phyloP scores from a whole-genome alignment of 2,797 vertebrate species.

The Anomalospiza imberbis region DNA sequence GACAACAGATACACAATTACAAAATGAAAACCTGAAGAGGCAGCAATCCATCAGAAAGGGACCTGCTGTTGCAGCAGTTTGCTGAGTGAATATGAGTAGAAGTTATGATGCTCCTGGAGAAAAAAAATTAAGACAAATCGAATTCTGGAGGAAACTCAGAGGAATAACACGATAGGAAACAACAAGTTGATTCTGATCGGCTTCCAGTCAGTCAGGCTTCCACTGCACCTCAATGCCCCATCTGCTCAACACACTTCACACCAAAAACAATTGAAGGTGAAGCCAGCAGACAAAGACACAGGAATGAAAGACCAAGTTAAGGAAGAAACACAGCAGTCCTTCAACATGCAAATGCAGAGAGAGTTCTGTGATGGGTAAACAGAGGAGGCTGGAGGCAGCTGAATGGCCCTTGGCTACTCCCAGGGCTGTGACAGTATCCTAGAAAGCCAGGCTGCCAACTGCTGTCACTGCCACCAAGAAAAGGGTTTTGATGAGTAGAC shows the following conservation, averaged over 20 bases:
- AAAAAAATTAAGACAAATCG: neutral
- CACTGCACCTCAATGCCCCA: neutral
- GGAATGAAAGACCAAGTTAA: neutral
- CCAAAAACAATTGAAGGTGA: neutral
- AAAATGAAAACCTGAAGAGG: neutral
- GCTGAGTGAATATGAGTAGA: neutral
- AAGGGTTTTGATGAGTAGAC: neutral
- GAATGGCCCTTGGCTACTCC: neutral
- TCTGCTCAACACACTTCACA: neutral
- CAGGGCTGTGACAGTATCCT: neutral
- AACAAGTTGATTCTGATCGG: fast-evolving
- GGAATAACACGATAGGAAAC: neutral
- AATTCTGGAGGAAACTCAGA: neutral
- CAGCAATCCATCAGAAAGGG: neutral
- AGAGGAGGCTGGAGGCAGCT: neutral
- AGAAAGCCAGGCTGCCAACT: neutral
- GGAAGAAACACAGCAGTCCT: neutral
- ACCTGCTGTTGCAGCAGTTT: neutral
- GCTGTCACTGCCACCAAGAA: neutral
- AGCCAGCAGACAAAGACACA: neutral
- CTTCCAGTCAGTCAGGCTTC: neutral
- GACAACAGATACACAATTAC: neutral
- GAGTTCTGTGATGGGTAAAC: neutral
- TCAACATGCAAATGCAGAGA: neutral
- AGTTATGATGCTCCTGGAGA: neutral